These are phyloP conservation scores for Drosophila colorata DNA, from an alignment of 2,888 invertebrate species.

Conservation along the genomic window DNA sequence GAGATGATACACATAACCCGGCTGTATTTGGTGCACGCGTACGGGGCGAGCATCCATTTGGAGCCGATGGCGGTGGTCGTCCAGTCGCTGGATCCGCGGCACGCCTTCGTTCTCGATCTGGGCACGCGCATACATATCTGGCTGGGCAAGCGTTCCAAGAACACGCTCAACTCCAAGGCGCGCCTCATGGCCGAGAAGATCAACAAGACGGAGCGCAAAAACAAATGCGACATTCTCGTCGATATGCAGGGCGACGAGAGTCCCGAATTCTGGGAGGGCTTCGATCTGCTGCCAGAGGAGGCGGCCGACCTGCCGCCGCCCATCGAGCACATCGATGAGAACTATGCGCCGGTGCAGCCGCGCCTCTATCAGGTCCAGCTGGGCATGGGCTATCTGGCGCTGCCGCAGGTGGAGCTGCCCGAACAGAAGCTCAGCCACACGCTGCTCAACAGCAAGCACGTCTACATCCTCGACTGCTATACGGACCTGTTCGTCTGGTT, in stretches of 20 bases:
- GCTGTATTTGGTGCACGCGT: constrained; percentile 94
- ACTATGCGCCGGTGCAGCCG: constrained; percentile 86
- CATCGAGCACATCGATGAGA: constrained; percentile 81
- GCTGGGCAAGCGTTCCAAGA: constrained; percentile 92
- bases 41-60: constrained; percentile 94
- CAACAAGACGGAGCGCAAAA: constrained; percentile 99
- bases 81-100: constrained; percentile 94
- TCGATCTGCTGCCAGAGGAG: constrained; percentile 86
- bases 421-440: constrained; percentile 91
- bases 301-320: constrained; percentile 85
- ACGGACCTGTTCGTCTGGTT: constrained; percentile 99
- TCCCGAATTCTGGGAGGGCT: constrained; percentile 92
- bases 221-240: constrained; percentile 94
- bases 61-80: constrained; percentile 92
- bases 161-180: constrained; percentile 92
- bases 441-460: constrained; percentile 94
- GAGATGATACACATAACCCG: constrained; percentile 94
- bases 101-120: constrained; percentile 95
- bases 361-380: constrained; percentile 97
- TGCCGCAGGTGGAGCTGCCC: constrained; percentile 95
- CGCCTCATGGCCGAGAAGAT: constrained; percentile 97
- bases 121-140: constrained; percentile 95
- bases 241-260: constrained; percentile 94
- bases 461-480: constrained; percentile 98
- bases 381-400: constrained; percentile 99